Conservation (phyloP, 2,797 vertebrate species). For the Limosa lapponica region DNA sequence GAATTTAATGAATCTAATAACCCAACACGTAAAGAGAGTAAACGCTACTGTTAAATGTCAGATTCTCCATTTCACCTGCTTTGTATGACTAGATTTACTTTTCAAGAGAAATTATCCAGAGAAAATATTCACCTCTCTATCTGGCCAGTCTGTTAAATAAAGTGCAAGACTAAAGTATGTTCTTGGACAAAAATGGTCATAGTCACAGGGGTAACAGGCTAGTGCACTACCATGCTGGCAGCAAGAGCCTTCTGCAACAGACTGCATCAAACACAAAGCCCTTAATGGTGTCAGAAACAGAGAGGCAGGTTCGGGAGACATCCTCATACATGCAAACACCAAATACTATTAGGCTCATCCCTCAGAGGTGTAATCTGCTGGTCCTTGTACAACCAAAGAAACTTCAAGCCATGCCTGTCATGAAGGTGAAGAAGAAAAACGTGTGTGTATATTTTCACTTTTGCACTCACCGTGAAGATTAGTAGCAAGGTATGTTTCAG, state of each 20-base stretch:
- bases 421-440: background rate
- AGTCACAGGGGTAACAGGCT: background rate
- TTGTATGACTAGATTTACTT: background rate
- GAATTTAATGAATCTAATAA: background rate
- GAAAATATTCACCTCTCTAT: background rate
- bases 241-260: background rate
- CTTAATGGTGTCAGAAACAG: background rate
- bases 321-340: background rate
- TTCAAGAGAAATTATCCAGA: background rate
- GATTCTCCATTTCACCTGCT: background rate
- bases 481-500: background rate
- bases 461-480: background rate
- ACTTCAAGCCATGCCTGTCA: background rate
- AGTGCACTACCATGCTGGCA: background rate
- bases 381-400: background rate
- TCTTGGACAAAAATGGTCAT: background rate
- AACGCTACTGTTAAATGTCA: background rate
- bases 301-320: background rate
- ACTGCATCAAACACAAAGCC: background rate
- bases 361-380: background rate
- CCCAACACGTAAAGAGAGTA: background rate
- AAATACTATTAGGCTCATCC: background rate
- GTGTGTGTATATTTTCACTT: background rate
- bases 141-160: background rate
- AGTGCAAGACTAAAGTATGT: background rate